A percentile compares a stretch with the other conserved stretches of the same genome.
Conservation (phyloP, 2,888 invertebrate genomes). For the Idaea straminata region DNA sequence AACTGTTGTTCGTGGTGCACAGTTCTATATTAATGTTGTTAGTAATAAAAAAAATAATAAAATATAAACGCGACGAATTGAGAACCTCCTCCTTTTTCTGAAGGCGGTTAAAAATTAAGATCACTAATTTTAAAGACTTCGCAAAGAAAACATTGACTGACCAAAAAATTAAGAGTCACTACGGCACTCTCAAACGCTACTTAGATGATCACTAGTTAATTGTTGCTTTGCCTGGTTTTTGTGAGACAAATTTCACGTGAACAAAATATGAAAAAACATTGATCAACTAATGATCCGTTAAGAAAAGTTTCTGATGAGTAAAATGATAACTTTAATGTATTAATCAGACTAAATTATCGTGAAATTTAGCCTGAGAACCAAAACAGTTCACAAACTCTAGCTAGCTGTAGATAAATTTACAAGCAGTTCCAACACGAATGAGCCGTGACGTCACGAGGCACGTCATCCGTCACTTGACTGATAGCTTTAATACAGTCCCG, state of each 20-base stretch:
- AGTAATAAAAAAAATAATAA: background rate
- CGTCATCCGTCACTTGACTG: slow-evolving; percentile 72
- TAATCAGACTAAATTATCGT: background rate
- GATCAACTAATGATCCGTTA: background rate
- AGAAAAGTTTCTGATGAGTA: background rate
- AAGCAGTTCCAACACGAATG: slow-evolving; percentile 29
- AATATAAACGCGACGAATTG: too few relatives aligned
- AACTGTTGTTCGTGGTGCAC: background rate
- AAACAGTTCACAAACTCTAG: background rate
- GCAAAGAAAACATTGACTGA: too few relatives aligned
- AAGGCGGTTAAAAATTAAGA: too few relatives aligned
- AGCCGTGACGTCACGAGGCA: slow-evolving; percentile 54
- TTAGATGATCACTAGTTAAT: background rate
- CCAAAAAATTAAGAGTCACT: background rate
- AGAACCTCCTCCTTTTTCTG: too few relatives aligned
- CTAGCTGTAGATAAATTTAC: background rate
- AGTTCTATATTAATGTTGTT: background rate
- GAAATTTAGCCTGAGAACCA: background rate
- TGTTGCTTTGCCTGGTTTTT: background rate
- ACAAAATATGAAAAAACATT: too few relatives aligned
- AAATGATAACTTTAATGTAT: background rate
- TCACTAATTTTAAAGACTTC: background rate
- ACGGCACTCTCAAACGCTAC: background rate
- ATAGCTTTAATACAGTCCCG: slow-evolving; percentile 77
- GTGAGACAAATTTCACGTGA: background rate